These are phyloP conservation scores for Wasmannia auropunctata DNA, from an alignment of 1,140 invertebrate genomes.

Conservation along the genomic window DNA sequence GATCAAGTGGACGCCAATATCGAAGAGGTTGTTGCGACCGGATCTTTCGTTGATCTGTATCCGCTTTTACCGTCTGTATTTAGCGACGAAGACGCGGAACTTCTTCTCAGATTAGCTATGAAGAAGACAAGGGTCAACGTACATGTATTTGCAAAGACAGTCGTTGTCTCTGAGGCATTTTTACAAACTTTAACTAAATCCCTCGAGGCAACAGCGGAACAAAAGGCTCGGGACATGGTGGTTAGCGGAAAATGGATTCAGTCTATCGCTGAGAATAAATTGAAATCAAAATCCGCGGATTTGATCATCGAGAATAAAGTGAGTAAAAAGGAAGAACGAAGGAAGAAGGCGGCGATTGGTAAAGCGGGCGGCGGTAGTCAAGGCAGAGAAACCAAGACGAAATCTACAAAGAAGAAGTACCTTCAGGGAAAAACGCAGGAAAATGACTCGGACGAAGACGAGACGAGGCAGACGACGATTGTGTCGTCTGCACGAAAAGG, in stretches of 20 bases:
- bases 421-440: conserved; percentile 86
- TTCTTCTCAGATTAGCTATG: conserved; percentile 89
- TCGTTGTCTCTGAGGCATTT: conserved; percentile 85
- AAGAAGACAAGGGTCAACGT: conserved; percentile 83
- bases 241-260: conserved; percentile 87
- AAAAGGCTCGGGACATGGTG: conserved; percentile 91
- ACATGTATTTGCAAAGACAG: conserved; percentile 78
- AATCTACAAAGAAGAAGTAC: conserved; percentile 93
- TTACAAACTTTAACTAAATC: conserved; percentile 89
- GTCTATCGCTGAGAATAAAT: conserved; percentile 80
- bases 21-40: conserved; percentile 92
- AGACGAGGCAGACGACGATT: conserved; percentile 57
- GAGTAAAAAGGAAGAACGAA: conserved; percentile 94
- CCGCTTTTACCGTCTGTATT: conserved; percentile 93
- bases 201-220: conserved; percentile 89
- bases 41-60: conserved; percentile 92
- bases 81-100: conserved; percentile 90
- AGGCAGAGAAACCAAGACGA: conserved; percentile 98
- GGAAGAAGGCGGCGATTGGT: conserved; percentile 94
- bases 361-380: conserved; percentile 96
- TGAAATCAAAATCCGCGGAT: conserved; percentile 82
- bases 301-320: conserved; percentile 86
- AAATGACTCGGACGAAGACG: conserved; percentile 88
- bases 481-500: no score
- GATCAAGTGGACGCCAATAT: conserved; percentile 93